Base-by-base conservation (phyloP, 2,113 vertebrate genomes). In the Pachypanchax playfairii region DNA sequence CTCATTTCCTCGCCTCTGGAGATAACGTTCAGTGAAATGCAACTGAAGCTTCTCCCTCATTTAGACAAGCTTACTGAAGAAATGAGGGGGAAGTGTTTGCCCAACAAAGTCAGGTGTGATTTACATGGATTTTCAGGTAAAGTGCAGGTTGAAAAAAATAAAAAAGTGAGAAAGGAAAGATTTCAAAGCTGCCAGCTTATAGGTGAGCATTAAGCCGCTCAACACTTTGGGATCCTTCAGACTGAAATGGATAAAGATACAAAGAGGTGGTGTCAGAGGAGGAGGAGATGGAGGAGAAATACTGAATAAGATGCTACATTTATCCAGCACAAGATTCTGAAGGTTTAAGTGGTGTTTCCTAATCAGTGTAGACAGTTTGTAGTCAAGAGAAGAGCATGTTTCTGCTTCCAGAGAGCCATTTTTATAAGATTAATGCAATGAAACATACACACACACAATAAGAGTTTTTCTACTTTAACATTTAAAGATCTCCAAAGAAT, bases 91-190 rank as follows among this genome's bases (percentile, higher is more conserved):
- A 24, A 21, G 80, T 85, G 76, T 83, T 85, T 79, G 77, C 77
- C 77, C 83, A 76, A 87, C 89, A 88, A 91, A 91, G 82, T 85
- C 82, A 86, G 82, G 84, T 82, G 74, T 62, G 83, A 87, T 87
- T 88, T 87, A 77, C 67, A 48, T 73, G 80, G 81, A 84, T 87
- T 75, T 76, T 84, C 87, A 90, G 91, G 91, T 90, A 77, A 86
- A 87, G 79, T 50, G 77, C 56, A 39, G 51, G 39, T 54, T 10
- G 31, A 33, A 2, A n/a, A 58, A 57, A 68, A 73, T 63, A 46
- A 18, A 42, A 65, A 51, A 9, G 31, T 5, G 13, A 31, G 28
- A 28, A 28, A 4, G 75, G 62, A 76, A 74, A 80, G 76, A 65
- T 82, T 82, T 77, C 39, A 83, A 88, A 90, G 84, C 84, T 28